A percentile compares a stretch with the other conserved stretches of the same genome.
Conservation (phyloP, 2,888 invertebrate species). For the Hypena proboscidalis region DNA sequence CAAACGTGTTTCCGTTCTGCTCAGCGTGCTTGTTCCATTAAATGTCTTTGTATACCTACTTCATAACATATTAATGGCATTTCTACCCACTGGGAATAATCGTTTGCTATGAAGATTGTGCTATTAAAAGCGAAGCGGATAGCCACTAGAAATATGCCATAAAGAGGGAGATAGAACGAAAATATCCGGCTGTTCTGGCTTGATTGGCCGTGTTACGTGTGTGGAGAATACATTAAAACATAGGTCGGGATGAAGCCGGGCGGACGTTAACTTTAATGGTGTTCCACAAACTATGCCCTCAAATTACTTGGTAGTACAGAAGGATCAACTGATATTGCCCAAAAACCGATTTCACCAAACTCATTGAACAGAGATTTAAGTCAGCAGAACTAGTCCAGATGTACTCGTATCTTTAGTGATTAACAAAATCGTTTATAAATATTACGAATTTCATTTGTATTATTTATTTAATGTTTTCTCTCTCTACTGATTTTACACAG, state of each 20-base stretch:
- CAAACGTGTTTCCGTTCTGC: constrained; percentile 41
- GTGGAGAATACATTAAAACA: constrained; percentile 5
- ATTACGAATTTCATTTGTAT: too few species aligned
- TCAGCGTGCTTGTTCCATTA: constrained; percentile 47
- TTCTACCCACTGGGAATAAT: constrained; percentile 28
- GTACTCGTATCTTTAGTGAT: too few species aligned
- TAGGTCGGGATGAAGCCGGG: not conserved
- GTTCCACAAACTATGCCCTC: constrained; percentile 15
- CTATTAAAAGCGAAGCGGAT: constrained; percentile 18
- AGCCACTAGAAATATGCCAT: constrained; percentile 11
- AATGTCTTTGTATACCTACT: constrained; percentile 38
- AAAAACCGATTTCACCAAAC: too few species aligned
- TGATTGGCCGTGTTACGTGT: constrained; percentile 6
- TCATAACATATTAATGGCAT: constrained; percentile 46
- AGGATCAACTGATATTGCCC: too few species aligned
- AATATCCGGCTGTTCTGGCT: not conserved
- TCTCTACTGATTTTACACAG: too few species aligned
- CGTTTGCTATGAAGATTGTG: constrained; percentile 21
- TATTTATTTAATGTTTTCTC: too few species aligned
- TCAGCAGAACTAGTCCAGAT: too few species aligned
- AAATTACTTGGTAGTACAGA: too few species aligned
- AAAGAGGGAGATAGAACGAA: not conserved
- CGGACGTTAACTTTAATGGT: constrained; percentile 20
- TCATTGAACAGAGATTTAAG: too few species aligned
- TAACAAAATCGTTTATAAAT: too few species aligned